Percentiles rank a stretch among this genome's conserved stretches.
These are phyloP conservation scores for Bombyx huttoni DNA, from an alignment of 2,888 invertebrate species.

Conservation along the genomic window DNA sequence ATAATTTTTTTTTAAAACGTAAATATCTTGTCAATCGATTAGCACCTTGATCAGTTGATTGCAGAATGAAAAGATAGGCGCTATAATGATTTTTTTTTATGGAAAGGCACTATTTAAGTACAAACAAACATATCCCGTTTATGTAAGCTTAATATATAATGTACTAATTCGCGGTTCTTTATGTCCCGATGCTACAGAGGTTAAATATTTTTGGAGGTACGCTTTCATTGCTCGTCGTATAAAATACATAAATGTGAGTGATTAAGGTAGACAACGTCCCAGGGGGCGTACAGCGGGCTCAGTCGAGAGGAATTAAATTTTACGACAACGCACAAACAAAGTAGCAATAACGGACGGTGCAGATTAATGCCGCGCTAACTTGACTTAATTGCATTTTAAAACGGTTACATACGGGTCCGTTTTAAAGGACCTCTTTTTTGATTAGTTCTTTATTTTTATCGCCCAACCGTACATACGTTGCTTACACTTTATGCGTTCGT, in stretches of 20 bases:
- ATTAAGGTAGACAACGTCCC: constrained; percentile 53
- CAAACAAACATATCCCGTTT: too few species aligned
- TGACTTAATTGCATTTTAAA: constrained; percentile 44
- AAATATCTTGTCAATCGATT: too few species aligned
- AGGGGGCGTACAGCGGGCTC: constrained; percentile 32
- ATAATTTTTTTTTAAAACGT: too few species aligned
- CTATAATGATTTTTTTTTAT: too few species aligned
- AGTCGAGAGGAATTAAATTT: constrained; percentile 41
- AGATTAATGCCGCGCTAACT: constrained; percentile 36
- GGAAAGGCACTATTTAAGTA: too few species aligned
- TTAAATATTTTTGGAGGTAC: background rate
- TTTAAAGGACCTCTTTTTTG: constrained; percentile 26
- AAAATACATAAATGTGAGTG: constrained; percentile 58
- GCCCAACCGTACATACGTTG: background rate
- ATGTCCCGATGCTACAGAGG: background rate
- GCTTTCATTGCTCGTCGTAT: constrained; percentile 7
- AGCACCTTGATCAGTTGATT: too few species aligned
- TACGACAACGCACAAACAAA: constrained; percentile 48
- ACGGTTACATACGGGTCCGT: constrained; percentile 36
- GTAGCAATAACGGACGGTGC: constrained; percentile 28
- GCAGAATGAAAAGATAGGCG: too few species aligned
- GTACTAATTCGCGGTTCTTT: background rate
- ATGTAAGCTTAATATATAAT: background rate
- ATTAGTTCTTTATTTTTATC: constrained; percentile 23
- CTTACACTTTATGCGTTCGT: background rate